Conservation (phyloP, 1,140 invertebrate genomes). For the Danaus plexippus region DNA sequence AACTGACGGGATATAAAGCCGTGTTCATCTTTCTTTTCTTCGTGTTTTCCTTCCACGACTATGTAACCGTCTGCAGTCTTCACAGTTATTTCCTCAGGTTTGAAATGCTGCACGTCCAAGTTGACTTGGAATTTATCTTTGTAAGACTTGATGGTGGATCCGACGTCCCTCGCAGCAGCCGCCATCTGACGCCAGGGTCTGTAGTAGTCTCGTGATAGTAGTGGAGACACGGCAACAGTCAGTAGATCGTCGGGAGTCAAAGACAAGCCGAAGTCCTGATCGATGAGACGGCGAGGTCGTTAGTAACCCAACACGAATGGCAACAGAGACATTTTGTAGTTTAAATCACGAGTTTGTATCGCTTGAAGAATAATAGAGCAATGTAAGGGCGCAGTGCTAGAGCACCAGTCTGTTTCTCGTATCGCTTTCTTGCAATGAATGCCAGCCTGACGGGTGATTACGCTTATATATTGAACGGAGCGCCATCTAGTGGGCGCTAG, state of each 20-base stretch:
- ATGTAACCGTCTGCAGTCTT: too few species aligned
- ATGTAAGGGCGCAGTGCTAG: constrained; percentile 5
- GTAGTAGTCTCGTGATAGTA: constrained; percentile 72
- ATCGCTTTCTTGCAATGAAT: constrained; percentile 18
- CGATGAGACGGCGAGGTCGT: constrained; percentile 77
- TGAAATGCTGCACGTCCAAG: constrained; percentile 90
- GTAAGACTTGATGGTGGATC: constrained; percentile 73
- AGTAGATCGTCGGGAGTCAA: constrained; percentile 81
- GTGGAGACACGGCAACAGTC: constrained; percentile 68
- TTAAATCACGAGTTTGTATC: neutral
- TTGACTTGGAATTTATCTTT: constrained; percentile 75
- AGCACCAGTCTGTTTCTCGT: constrained; percentile 2
- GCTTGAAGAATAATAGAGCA: neutral
- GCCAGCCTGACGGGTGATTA: constrained; percentile 12
- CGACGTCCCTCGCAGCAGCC: constrained; percentile 74
- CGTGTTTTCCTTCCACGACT: too few species aligned
- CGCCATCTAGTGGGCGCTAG: constrained; percentile 28
- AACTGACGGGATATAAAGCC: too few species aligned
- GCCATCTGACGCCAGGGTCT: constrained; percentile 77
- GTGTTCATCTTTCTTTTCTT: too few species aligned
- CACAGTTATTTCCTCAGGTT: too few species aligned
- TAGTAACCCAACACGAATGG: constrained; percentile 68
- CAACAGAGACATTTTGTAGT: constrained; percentile 45
- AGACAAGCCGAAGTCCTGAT: constrained; percentile 83
- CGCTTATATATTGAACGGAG: constrained; percentile 20